These are phyloP conservation scores for Liolophura sinensis DNA, from an alignment of 1,140 invertebrate genomes.

Conservation along the genomic window DNA sequence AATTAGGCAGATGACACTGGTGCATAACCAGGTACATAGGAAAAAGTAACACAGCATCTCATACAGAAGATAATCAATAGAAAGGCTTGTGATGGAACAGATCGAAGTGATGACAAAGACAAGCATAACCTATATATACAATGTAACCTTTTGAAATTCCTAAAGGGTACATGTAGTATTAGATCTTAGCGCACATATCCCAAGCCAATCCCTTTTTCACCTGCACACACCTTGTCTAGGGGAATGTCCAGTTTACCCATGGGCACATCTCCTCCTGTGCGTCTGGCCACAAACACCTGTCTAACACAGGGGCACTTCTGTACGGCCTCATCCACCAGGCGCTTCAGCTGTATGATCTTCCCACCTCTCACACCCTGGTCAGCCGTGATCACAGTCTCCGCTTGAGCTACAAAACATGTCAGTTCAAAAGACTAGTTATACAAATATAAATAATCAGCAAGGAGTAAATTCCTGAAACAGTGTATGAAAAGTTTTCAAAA, in stretches of 20 bases:
- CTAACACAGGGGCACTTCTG: constrained; percentile 55
- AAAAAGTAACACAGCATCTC: too few species aligned
- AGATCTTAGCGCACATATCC: background rate
- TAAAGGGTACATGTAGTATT: background rate
- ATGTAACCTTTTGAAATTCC: too few species aligned
- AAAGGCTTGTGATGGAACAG: too few species aligned
- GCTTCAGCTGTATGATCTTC: constrained; percentile 61
- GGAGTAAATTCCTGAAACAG: too few species aligned
- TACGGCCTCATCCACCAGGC: constrained; percentile 62
- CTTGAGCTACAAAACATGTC: constrained; percentile 48
- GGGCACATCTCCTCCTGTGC: constrained; percentile 51
- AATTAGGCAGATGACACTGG: too few species aligned
- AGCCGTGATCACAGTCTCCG: constrained; percentile 61
- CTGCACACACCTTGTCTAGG: constrained; percentile 44
- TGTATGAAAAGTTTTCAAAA: too few species aligned
- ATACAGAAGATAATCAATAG: too few species aligned
- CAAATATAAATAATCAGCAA: too few species aligned
- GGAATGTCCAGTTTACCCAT: constrained; percentile 50
- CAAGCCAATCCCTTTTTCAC: background rate
- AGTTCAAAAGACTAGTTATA: too few species aligned
- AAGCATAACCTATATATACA: too few species aligned
- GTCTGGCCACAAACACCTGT: constrained; percentile 59
- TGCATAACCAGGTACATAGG: too few species aligned
- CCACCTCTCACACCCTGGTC: constrained; percentile 63
- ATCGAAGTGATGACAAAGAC: too few species aligned